A percentile compares a stretch with the other conserved stretches of the same genome.
These are phyloP conservation scores for Oryctolagus cuniculus DNA, from an alignment of 2,113 vertebrate genomes.

Conservation along the genomic window mOryCun1.1 NC_091439.1:16565001-16565500, in stretches of 20 bases:
- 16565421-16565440: background rate
- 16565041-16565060: background rate
- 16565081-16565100: background rate
- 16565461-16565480: background rate
- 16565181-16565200: background rate
- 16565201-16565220: background rate
- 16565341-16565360: background rate
- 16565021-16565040: background rate
- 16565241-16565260: background rate
- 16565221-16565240: slow-evolving; percentile 31
- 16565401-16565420: background rate
- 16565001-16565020: background rate
- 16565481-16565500: background rate
- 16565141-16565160: background rate
- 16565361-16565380: slow-evolving; percentile 11
- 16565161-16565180: slow-evolving; percentile 10
- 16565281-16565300: background rate
- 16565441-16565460: background rate
- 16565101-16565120: background rate
- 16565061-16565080: background rate
- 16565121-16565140: background rate
- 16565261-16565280: background rate
- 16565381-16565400: background rate
- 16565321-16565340: background rate
- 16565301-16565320: background rate